Base-by-base conservation (phyloP, 2,797 vertebrate genomes). In the Dicrostonyx torquatus region DNA sequence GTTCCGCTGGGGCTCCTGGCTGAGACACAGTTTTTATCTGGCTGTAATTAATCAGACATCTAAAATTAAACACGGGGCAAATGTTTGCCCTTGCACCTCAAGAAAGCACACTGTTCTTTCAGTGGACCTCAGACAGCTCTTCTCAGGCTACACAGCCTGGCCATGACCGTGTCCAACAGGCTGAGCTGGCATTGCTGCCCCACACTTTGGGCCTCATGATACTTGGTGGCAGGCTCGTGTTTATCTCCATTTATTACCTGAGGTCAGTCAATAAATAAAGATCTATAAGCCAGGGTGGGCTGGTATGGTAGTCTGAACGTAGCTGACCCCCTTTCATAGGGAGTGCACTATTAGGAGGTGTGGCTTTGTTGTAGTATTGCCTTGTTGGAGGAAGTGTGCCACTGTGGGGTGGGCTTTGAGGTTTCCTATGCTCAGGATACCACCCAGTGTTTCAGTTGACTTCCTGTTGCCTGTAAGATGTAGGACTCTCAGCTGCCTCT, bases 31-130 rank as follows among this genome's bases (percentile, higher is more conserved):
- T 66, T 95, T 93, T 93, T 53, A 90, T 90, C 80, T 64, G 53
- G 60, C 77, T 90, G 66, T 88, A 94, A 90, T 91, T 92, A 90
- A 94, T 87, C 85, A 75, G 88, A 68, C 79, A 68, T 58, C 93
- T 95, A 58, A 90, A 97, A 94, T 82, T 93, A 80, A 94, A 90
- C 43, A 22, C 11, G 60, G 73, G 84, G 40, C 62, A 84, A 64
- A 89, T 95, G 48, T 72, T 96, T 90, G 75, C 75, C 90, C 75
- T 64, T 80, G 87, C 24, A 34, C 0, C 2, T 68, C 50, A 80
- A 66, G 89, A 84, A 75, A 83, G 82, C 8, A 68, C 18, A 24
- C 3, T 53, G 34, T 72, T 91, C 68, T 88, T 94, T 62, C n/a
- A 5, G 0, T 6, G 75, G 45, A 26, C 68, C 68, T 37, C 26